Base-by-base conservation (phyloP, 1,140 invertebrate genomes). In the Drosophila fuyamai region DNA sequence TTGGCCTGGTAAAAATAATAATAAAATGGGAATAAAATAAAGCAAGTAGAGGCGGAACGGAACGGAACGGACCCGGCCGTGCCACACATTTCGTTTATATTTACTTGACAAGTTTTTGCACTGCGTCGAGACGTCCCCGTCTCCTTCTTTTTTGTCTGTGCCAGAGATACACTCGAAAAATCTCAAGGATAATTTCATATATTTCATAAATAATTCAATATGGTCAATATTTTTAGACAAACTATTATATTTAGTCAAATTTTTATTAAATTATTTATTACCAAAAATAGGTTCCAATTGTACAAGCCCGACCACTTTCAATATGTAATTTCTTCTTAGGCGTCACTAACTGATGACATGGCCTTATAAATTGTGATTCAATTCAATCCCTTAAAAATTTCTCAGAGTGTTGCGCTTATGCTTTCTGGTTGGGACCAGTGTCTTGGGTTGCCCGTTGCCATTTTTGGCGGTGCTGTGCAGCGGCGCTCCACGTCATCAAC, bases 31-130 rank as follows among this genome's bases (percentile, higher is more conserved):
- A 76, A 88, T 86, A 79, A 89, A 88, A 89, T 89, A 89, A 88
- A 88, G 74, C 81, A 85, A 84, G 73, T 61, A 66, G 47, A 76
- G 81, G 76, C 54, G 71, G 63, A 73, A 73, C 68, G 56, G 48
- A 60, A 74, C 67, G 56, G 47, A 60, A 71, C 74, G 74, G 54
- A 75, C 73, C 70, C 53, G 62, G 74, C 63, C 82, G 79, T 86
- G 76, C 82, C 84, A 83, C 84, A 88, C 77, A 89, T 89, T 89
- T 89, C 84, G 84, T 84, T 89, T 89, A 81, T 89, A 89, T 89
- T 89, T 89, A 89, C 84, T 89, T 89, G 84, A 89, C 84, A 89
- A 89, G 77, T 89, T 89, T 72, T 86, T 81, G 73, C 84, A 86
- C 76, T 84, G 81, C 81, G 81, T 70, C 81, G 76, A 72, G 79